These are phyloP conservation scores for Himalopsyche tibetana DNA, from an alignment of 2,888 invertebrate species.

Conservation along the genomic window DNA sequence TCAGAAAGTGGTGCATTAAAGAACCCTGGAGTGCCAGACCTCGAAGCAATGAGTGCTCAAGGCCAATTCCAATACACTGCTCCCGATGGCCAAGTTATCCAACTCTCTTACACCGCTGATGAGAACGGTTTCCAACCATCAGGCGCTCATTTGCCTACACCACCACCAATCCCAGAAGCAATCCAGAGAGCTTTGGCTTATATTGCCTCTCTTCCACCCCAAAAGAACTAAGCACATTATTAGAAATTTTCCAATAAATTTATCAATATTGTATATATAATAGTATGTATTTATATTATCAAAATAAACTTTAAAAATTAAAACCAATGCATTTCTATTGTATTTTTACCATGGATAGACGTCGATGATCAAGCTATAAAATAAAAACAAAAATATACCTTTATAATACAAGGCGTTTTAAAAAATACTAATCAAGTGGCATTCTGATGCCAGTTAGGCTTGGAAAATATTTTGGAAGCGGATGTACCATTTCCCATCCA, in stretches of 20 bases:
- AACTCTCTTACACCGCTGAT: conserved; percentile 81
- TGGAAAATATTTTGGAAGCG: no score
- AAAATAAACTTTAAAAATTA: no score
- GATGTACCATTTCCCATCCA: no score
- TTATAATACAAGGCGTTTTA: no score
- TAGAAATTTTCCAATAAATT: not conserved
- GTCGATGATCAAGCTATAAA: no score
- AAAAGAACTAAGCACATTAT: conserved; percentile 62
- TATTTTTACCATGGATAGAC: no score
- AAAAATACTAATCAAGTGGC: no score
- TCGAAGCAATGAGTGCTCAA: conserved; percentile 76
- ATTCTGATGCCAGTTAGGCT: no score
- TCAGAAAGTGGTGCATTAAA: conserved; percentile 77
- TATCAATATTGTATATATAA: not conserved
- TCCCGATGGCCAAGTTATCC: conserved; percentile 79
- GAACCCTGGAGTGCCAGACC: conserved; percentile 68
- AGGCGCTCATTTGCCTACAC: conserved; percentile 79
- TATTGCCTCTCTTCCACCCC: conserved; percentile 81
- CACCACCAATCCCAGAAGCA: conserved; percentile 83
- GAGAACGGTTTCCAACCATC: conserved; percentile 84
- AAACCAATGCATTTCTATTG: no score
- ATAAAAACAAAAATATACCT: no score
- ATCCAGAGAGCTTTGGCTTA: conserved; percentile 82
- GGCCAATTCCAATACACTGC: conserved; percentile 81
- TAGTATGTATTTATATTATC: no score